Evolutionary conservation across 1,140 invertebrate genomes (phyloP).

Genomic region (Hylaeus anthracinus): DNA sequence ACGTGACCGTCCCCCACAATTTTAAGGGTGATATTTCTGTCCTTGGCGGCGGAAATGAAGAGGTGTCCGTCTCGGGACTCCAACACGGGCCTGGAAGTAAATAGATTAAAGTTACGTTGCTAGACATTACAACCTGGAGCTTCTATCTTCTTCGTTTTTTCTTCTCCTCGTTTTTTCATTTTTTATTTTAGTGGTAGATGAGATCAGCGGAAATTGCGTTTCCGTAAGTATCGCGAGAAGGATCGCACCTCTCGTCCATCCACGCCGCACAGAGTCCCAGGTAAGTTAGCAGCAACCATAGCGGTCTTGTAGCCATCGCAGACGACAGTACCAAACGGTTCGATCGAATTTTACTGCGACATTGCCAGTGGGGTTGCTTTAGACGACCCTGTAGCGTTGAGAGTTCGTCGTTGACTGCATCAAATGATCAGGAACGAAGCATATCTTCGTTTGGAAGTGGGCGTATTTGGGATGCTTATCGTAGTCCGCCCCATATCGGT

Average conservation of each 20-base stretch:
- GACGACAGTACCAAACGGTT: background rate
- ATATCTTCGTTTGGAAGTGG: slow-evolving; percentile 43
- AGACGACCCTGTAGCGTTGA: background rate
- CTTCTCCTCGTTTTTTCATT: background rate
- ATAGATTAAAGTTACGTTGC: slow-evolving; percentile 22
- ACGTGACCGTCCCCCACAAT: slow-evolving; percentile 83
- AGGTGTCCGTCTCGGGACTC: slow-evolving; percentile 84
- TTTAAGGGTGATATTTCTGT: slow-evolving; percentile 85
- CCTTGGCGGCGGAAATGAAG: slow-evolving; percentile 83
- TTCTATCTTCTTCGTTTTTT: background rate
- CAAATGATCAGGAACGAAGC: slow-evolving; percentile 24
- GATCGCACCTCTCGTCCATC: slow-evolving; percentile 67
- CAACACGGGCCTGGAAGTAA: slow-evolving; percentile 82
- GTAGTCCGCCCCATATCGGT: slow-evolving; percentile 65
- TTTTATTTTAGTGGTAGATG: background rate
- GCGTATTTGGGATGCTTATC: slow-evolving; percentile 67
- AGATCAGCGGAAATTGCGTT: slow-evolving; percentile 27
- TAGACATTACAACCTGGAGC: background rate
- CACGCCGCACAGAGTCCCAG: slow-evolving; percentile 56
- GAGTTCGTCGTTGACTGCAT: slow-evolving; percentile 33
- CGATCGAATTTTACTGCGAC: slow-evolving; percentile 43
- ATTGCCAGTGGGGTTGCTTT: slow-evolving; percentile 28
- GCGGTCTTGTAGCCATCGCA: slow-evolving; percentile 39
- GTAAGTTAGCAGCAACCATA: slow-evolving; percentile 59
- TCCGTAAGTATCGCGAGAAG: slow-evolving; percentile 8